phyloP scores from a whole-genome alignment of 2,888 invertebrate species.

The Emmelina monodactyla region DNA sequence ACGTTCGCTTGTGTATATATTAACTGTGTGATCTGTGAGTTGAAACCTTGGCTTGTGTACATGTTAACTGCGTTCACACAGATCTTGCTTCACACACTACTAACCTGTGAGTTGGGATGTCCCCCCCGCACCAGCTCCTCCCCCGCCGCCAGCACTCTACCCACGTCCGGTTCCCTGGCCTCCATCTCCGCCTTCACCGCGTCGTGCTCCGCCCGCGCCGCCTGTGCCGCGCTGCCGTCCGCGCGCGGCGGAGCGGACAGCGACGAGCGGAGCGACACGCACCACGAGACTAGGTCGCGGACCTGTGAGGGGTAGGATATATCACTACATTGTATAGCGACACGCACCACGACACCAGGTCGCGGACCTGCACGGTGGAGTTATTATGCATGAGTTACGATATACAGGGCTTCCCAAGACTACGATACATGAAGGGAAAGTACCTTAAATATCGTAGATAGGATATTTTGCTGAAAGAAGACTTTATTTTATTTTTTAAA shows the following conservation, averaged over 20 bases:
- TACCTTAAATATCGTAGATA: too few relatives aligned
- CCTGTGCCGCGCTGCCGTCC: conserved; percentile 82
- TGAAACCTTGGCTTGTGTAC: too few relatives aligned
- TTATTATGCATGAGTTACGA: too few relatives aligned
- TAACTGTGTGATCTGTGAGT: too few relatives aligned
- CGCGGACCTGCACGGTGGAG: conserved; percentile 71
- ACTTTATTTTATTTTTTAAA: too few relatives aligned
- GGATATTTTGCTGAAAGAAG: too few relatives aligned
- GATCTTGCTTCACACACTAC: too few relatives aligned
- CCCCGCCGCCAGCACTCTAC: conserved; percentile 76
- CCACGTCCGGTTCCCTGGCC: conserved; percentile 79
- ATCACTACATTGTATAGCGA: too few relatives aligned
- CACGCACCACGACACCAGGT: conserved; percentile 88
- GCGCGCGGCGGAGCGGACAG: conserved; percentile 79
- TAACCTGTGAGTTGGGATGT: conserved; percentile 64
- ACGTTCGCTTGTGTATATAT: too few relatives aligned
- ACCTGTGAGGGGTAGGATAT: conserved; percentile 62
- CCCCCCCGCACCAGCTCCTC: conserved; percentile 84
- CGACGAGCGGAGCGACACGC: conserved; percentile 77
- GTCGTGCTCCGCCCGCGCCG: conserved; percentile 73
- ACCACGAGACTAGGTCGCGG: conserved; percentile 91
- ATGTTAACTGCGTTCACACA: too few relatives aligned
- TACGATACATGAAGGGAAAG: too few relatives aligned
- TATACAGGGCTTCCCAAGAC: too few relatives aligned
- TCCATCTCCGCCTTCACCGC: conserved; percentile 68